phyloP scores from a whole-genome alignment of 2,797 vertebrate genomes.

The Discoglossus pictus region DNA sequence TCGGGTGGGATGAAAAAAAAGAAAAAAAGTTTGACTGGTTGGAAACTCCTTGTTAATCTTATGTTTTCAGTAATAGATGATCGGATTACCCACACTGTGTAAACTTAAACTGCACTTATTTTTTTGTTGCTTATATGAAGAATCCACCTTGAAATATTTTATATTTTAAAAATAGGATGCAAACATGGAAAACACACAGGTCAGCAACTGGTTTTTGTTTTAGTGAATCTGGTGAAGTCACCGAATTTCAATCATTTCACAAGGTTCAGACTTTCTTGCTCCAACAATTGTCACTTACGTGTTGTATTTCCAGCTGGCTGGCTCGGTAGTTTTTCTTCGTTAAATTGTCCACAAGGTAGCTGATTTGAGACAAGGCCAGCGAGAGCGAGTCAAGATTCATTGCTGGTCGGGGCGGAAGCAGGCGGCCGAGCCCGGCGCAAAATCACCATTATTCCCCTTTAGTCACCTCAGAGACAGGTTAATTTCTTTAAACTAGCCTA shows the following conservation, averaged over 20 bases:
- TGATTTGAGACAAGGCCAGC: slow-evolving; percentile 99
- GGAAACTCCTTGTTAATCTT: no score
- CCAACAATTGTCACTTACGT: slow-evolving; percentile 91
- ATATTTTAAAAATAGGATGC: no score
- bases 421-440: slow-evolving; percentile 99
- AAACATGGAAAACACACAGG: no score
- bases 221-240: no score
- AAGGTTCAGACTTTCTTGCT: no score
- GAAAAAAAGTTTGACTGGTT: not conserved
- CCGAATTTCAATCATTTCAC: no score
- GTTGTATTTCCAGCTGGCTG: slow-evolving; percentile 99
- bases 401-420: slow-evolving; percentile 99
- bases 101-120: no score
- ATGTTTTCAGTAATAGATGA: no score
- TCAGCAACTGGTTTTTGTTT: no score
- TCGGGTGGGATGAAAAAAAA: slow-evolving; percentile 35
- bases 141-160: no score
- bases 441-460: slow-evolving; percentile 99
- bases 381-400: slow-evolving; percentile 99
- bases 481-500: slow-evolving; percentile 86
- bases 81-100: no score
- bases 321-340: slow-evolving; percentile 99
- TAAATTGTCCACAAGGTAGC: slow-evolving; percentile 99
- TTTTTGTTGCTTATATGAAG: no score
- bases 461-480: slow-evolving; percentile 98